Conservation (phyloP, 1,140 invertebrate species). For the Monomorium pharaonis region DNA sequence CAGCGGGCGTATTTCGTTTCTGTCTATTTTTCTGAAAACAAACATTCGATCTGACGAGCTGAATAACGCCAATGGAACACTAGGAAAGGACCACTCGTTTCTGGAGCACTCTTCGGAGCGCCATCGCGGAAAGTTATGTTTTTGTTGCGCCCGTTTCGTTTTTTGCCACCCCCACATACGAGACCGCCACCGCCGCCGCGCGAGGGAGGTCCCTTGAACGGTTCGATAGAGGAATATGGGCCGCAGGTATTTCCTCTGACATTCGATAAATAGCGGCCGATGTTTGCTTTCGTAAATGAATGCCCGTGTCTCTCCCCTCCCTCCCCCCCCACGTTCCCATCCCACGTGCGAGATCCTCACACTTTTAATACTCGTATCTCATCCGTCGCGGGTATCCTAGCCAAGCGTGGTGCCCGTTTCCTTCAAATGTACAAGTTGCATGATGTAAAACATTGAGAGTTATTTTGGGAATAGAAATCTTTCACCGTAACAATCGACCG, state of each 20-base stretch:
- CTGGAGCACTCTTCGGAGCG: constrained; percentile 72
- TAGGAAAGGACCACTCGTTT: constrained; percentile 73
- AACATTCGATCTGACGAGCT: constrained; percentile 74
- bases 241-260: constrained; percentile 72
- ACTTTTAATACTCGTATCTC: background rate
- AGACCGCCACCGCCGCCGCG: background rate
- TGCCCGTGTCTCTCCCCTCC: constrained; percentile 39
- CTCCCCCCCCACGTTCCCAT: background rate
- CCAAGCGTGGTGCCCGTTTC: too few relatives aligned
- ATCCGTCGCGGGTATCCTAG: background rate
- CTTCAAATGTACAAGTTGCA: background rate
- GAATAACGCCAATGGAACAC: constrained; percentile 72
- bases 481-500: background rate
- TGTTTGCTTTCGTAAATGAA: constrained; percentile 72
- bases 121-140: constrained; percentile 74
- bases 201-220: constrained; percentile 62
- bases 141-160: constrained; percentile 74
- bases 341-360: background rate
- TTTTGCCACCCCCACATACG: constrained; percentile 51
- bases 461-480: background rate
- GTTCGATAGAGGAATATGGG: constrained; percentile 72
- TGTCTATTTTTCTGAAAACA: constrained; percentile 74
- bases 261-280: constrained; percentile 71
- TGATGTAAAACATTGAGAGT: background rate
- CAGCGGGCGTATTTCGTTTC: constrained; percentile 67